phyloP scores from a whole-genome alignment of 2,797 vertebrate species.

The Crax fasciolata region DNA sequence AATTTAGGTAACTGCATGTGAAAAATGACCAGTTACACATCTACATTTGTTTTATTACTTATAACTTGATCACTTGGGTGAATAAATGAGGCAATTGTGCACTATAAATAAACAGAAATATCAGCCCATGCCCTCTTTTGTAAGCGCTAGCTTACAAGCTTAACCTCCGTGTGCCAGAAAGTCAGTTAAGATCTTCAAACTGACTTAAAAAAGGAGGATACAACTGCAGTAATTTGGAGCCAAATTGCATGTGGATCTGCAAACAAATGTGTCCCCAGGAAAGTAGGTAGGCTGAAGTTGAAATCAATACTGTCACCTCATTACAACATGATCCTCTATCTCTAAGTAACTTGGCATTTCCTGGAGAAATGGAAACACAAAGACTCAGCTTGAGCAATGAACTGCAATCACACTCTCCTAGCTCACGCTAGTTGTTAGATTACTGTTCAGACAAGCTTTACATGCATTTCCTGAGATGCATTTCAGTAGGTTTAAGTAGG shows the following conservation, averaged over 20 bases:
- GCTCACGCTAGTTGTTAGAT: accelerated
- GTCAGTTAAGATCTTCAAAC: constrained; percentile 25
- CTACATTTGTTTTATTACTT: not conserved
- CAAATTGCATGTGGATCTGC: not conserved
- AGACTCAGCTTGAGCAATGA: not conserved
- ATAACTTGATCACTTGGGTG: not conserved
- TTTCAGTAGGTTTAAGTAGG: accelerated
- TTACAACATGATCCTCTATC: not conserved
- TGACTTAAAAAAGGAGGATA: not conserved
- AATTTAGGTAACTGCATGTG: not conserved
- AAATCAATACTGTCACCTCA: not conserved
- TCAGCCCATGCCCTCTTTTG: not conserved
- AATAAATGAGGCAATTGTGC: not conserved
- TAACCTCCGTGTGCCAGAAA: not conserved
- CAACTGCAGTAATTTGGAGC: not conserved
- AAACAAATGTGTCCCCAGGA: not conserved
- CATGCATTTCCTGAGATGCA: accelerated
- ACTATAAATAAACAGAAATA: constrained; percentile 17
- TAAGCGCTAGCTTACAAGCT: not conserved
- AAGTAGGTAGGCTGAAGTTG: not conserved
- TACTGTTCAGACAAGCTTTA: not conserved
- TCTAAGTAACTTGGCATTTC: not conserved
- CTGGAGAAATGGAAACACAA: not conserved
- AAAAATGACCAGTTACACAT: not conserved
- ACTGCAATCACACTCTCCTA: not conserved